Base-by-base conservation (phyloP, 2,888 invertebrate species). In the Rhingia campestris region DNA sequence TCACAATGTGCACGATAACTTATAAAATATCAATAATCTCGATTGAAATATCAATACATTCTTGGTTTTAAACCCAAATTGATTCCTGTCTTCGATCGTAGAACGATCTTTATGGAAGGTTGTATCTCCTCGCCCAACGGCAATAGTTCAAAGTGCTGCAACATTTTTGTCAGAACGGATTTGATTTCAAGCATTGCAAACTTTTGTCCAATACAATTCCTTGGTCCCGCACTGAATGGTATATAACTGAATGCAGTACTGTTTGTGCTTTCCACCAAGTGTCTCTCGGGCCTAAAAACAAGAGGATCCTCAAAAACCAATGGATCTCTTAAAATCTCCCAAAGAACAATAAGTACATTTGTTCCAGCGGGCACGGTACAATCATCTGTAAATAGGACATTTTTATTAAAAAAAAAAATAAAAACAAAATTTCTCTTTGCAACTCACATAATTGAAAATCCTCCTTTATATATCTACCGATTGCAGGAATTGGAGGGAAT, bases 401-500 rank as follows among this genome's bases (percentile, higher is more conserved):
- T 45, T 22, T 22, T 22, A n/a, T n/a, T n/a, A n/a, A n/a, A n/a
- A n/a, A n/a, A 32, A 10, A 9, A n/a, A 39, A 51, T 30, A 3
- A 43, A 49, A 30, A 51, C 33, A 7, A 0, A 30, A 4, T 4
- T 0, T 7, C 2, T 56, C 6, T 94, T 93, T 33, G 5, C 3
- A 47, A 88, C 92, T 89, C 90, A 94, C 94, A 93, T 85, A 94
- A 87, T 61, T 89, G 88, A 12, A 94, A 89, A 80, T 93, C 92
- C 86, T 93, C 92, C 0, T 91, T 90, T n/a, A 94, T 85, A 6
- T 84, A 88, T 59, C 95, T 92, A 5, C 93, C 93, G 56, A 95
- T 92, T 6, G 94, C 92, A 39, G 94, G 94, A 9, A 95, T 94
- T 54, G 94, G 94, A 0, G 95, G 95, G 87, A 93, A 94, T 0